A percentile compares a stretch with the other conserved stretches of the same genome.
Conservation (phyloP, 2,797 vertebrate genomes). For the Brachymystax lenok region DNA sequence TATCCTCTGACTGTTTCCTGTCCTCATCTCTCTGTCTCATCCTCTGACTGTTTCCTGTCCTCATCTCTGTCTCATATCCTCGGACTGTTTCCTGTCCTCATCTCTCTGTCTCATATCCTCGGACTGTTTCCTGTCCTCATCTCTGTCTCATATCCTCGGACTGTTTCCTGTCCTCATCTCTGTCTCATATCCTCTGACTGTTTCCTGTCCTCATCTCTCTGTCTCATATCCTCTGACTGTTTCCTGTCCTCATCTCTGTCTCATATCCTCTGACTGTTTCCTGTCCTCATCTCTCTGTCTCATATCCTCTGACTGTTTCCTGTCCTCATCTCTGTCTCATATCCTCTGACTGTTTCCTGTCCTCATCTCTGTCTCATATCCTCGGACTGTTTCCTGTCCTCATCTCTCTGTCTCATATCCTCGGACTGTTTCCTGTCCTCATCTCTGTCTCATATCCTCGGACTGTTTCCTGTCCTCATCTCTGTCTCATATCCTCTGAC, state of each 20-base stretch:
- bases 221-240: too few species aligned
- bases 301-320: too few species aligned
- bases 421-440: conserved; percentile 8
- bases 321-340: too few species aligned
- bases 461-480: too few species aligned
- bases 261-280: too few species aligned
- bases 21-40: too few species aligned
- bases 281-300: too few species aligned
- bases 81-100: too few species aligned
- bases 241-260: neutral
- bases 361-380: too few species aligned
- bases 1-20: neutral
- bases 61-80: conserved; percentile 18
- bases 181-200: neutral
- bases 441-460: neutral
- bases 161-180: conserved; percentile 3
- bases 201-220: too few species aligned
- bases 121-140: neutral
- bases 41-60: neutral
- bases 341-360: too few species aligned
- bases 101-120: neutral
- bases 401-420: neutral
- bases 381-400: neutral
- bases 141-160: conserved; percentile 7
- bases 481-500: too few species aligned